Base-by-base conservation (phyloP, 2,797 vertebrate species). In the Micrastur ruficollis region DNA sequence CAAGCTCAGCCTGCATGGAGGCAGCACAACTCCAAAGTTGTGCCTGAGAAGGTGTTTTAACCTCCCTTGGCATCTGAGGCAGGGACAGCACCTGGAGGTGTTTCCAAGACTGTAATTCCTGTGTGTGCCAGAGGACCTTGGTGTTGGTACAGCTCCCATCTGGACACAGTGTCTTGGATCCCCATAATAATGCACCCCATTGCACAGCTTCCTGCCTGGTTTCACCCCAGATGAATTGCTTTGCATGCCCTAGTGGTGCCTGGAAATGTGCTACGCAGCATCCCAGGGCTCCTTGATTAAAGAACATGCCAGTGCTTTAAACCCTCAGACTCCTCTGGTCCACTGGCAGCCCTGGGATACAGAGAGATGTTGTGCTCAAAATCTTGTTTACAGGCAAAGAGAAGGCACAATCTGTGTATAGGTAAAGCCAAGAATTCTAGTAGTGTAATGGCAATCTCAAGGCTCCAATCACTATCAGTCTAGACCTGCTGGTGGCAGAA, bases 91-190 rank as follows among this genome's bases (percentile, higher is more conserved):
- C 36, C 18, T 76, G 65, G 25, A 12, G 15, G 16, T 72, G 36
- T 76, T 86, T 76, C 34, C 68, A 91, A 38, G n/a, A 22, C 59
- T 6, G 7, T 36, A 70, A 70, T 44, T 81, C 86, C n/a, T 21
- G 17, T 6, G 2, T 47, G 34, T 72, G 25, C 34, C 7, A 2
- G 62, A 75, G 68, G 46, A 44, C 16, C 26, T 42, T 16, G 23
- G 12, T 42, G 55, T 14, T 32, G 23, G 23, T 46, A 22, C n/a
- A 52, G 27, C 21, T 44, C n/a, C n/a, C 23, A 42, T 0, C 7
- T 0, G 0, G 34, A 42, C 0, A 0, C 0, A 0, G 27, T 56
- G 40, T 17, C 72, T 56, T 9, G 2, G 27, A 74, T 85, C 53
- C 44, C 44, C 8, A 3, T 21, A 52, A n/a, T 21, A 52, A 25